These are phyloP conservation scores for Camponotus fellah DNA, from an alignment of 2,888 invertebrate genomes.

Conservation along the genomic window DNA sequence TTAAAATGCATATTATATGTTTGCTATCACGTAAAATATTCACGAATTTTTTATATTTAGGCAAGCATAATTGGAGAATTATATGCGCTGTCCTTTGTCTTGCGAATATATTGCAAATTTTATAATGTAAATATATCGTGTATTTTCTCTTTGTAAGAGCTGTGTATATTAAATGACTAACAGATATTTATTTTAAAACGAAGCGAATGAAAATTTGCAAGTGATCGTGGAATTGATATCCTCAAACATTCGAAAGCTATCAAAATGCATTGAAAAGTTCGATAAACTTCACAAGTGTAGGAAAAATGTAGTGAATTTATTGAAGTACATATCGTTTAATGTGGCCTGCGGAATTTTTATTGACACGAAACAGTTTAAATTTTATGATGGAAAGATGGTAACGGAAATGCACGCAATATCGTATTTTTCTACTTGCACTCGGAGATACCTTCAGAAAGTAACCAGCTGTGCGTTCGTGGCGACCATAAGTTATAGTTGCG, in stretches of 20 bases:
- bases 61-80: not conserved
- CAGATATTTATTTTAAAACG: not conserved
- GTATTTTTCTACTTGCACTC: slow-evolving; percentile 20
- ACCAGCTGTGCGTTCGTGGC: slow-evolving; percentile 34
- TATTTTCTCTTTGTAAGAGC: not conserved
- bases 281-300: slow-evolving; percentile 8
- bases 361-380: slow-evolving; percentile 53
- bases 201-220: not conserved
- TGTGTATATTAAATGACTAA: not conserved
- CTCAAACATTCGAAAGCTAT: slow-evolving; percentile 11
- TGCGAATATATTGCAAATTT: not conserved
- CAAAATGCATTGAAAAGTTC: slow-evolving; percentile 30
- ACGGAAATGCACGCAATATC: slow-evolving; percentile 37
- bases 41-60: not conserved
- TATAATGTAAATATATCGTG: too few species aligned
- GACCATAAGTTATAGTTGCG: slow-evolving; percentile 38
- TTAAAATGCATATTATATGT: slow-evolving; percentile 2
- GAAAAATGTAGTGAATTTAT: slow-evolving; percentile 35
- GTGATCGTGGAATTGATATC: not conserved
- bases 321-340: slow-evolving; percentile 31
- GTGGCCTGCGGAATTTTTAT: slow-evolving; percentile 46
- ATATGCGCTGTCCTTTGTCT: not conserved
- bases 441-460: slow-evolving; percentile 31
- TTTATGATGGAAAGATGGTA: slow-evolving; percentile 33
- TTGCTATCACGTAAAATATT: not conserved